Base-by-base conservation (phyloP, 2,797 vertebrate species). In the Geotrypetes seraphini region DNA sequence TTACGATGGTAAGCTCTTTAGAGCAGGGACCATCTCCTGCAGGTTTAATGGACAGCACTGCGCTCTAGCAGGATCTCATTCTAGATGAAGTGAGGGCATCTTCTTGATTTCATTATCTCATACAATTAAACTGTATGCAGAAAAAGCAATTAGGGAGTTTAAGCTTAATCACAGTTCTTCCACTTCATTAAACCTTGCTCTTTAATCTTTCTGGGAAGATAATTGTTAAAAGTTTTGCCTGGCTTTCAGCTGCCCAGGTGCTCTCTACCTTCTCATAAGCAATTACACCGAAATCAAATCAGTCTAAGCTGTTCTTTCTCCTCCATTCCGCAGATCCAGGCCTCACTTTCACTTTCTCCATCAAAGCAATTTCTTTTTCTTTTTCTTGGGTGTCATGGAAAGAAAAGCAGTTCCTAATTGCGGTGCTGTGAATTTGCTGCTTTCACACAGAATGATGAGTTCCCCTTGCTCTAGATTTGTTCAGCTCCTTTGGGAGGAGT, bases 401-500 rank as follows among this genome's bases (percentile, higher is more conserved):
- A 39, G 25, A 47, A 22, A 33, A 34, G 16, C 43, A 18, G 24
- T 12, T 73, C 75, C 68, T 82, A 83, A 85, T 78, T 83, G 79
- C 67, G 63, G 53, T 57, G 66, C 67, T 60, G 73, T 69, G 58
- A 77, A 69, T 56, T 56, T 61, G 49, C 59, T 69, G 34, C 54
- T 78, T 75, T 75, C 73, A 74, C 74, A 68, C 67, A 73, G 78
- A 79, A 78, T 72, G 79, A 80, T 74, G 71, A 74, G 61, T 75
- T 80, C 71, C 71, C 73, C 71, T 72, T 68, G 80, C 77, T 81
- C 66, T 52, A 69, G 75, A 76, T 84, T 81, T 82, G 79, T 79
- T 78, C 71, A 45, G 60, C 73, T 81, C 82, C 81, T 80, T 59
- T 79, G 80, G 82, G 81, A 84, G 78, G 79, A 81, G 79, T 79